Percentiles rank a stretch among this genome's conserved stretches.
phyloP scores from a whole-genome alignment of 2,113 vertebrate genomes.

The Lipotes vexillifer region DNA sequence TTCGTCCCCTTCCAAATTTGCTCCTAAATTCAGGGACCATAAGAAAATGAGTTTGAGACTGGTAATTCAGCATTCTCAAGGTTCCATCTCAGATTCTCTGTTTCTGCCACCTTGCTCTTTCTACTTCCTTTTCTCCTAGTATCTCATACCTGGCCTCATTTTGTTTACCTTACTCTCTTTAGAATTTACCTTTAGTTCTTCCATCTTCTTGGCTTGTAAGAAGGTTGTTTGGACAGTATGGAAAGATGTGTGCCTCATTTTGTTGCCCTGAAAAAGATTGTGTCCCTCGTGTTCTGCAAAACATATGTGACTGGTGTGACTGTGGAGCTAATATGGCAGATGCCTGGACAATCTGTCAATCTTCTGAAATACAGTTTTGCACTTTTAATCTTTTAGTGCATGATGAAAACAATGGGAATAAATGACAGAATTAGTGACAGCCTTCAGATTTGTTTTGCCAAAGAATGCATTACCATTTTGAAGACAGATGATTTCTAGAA shows the following conservation, averaged over 20 bases:
- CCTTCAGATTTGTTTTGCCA: not conserved
- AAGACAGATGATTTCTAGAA: not conserved
- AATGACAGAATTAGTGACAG: not conserved
- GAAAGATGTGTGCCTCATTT: not conserved
- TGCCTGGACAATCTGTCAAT: not conserved
- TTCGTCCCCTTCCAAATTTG: not conserved
- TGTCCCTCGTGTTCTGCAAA: not conserved
- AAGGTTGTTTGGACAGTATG: not conserved
- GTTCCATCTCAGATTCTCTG: not conserved
- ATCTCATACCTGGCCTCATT: not conserved
- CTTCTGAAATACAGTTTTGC: not conserved
- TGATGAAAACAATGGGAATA: constrained; percentile 19
- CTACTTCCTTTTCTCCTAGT: not conserved
- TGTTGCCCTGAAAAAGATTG: not conserved
- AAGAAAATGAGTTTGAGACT: not conserved
- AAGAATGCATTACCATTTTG: not conserved
- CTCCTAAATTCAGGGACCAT: not conserved
- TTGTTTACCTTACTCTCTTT: not conserved
- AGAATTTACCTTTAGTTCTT: not conserved
- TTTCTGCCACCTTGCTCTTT: not conserved
- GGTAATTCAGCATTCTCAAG: not conserved
- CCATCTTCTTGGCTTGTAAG: not conserved
- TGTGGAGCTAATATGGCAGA: not conserved
- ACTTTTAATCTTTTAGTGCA: not conserved
- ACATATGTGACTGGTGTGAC: not conserved